Evolutionary conservation across 2,888 invertebrate genomes (phyloP).

Genomic region (Taenaris catops): DNA sequence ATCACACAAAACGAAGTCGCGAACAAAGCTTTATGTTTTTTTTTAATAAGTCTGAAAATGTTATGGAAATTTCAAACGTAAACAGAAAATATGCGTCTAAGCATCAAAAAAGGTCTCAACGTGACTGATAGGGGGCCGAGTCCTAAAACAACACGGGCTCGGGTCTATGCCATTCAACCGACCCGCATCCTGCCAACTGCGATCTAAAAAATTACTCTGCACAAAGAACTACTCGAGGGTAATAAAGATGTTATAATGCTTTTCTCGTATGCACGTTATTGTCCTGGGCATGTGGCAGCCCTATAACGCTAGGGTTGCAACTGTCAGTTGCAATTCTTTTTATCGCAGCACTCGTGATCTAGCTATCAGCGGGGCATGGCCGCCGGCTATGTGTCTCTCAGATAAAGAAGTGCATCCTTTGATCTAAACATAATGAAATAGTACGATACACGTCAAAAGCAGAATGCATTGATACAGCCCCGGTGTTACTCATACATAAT

Average conservation of each 20-base stretch:
- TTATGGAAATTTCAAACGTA: too few relatives aligned
- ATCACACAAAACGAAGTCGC: too few relatives aligned
- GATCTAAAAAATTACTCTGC: slow-evolving; percentile 16
- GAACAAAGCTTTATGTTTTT: too few relatives aligned
- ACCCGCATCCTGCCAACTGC: slow-evolving; percentile 27
- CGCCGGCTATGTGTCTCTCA: slow-evolving; percentile 26
- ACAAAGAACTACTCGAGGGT: slow-evolving; percentile 19
- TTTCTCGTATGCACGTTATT: background rate
- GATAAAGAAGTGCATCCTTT: slow-evolving; percentile 28
- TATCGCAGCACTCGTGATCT: slow-evolving; percentile 27
- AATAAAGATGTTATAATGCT: slow-evolving; percentile 15
- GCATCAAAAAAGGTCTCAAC: slow-evolving; percentile 5
- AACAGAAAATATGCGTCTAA: background rate
- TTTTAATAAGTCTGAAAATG: too few relatives aligned
- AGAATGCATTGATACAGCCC: slow-evolving; percentile 16
- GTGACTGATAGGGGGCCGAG: slow-evolving; percentile 20
- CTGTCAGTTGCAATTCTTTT: slow-evolving; percentile 32
- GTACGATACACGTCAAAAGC: slow-evolving; percentile 21
- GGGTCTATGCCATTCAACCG: slow-evolving; percentile 24
- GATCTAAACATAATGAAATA: slow-evolving; percentile 35
- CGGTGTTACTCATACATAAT: slow-evolving; percentile 1
- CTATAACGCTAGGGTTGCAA: slow-evolving; percentile 22
- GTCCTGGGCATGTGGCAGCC: slow-evolving; percentile 17
- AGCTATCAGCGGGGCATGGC: slow-evolving; percentile 23
- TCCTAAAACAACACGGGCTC: slow-evolving; percentile 27